Percentiles rank a stretch among this genome's conserved stretches.
Evolutionary conservation across 2,113 vertebrate genomes (phyloP).

Genomic region (rabbit (Oryctolagus cuniculus)): mOryCun1.1 NC_091445.1:51921501-51922000

Average conservation of each 20-base stretch:
- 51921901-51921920: neutral
- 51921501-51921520: too few relatives aligned
- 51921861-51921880: too few relatives aligned
- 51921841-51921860: neutral
- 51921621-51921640: neutral
- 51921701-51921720: neutral
- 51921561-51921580: neutral
- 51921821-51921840: neutral
- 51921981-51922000: too few relatives aligned
- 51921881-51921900: neutral
- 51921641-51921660: neutral
- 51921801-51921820: neutral
- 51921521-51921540: neutral
- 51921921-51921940: too few relatives aligned
- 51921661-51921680: slow-evolving; percentile 26
- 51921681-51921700: neutral
- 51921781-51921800: neutral
- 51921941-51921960: too few relatives aligned
- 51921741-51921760: neutral
- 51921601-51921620: neutral
- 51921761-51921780: neutral
- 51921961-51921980: too few relatives aligned
- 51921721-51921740: neutral
- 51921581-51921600: neutral
- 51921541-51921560: neutral